Evolutionary conservation across 2,888 invertebrate species (phyloP).

Genomic region (Helobdella robusta): DNA sequence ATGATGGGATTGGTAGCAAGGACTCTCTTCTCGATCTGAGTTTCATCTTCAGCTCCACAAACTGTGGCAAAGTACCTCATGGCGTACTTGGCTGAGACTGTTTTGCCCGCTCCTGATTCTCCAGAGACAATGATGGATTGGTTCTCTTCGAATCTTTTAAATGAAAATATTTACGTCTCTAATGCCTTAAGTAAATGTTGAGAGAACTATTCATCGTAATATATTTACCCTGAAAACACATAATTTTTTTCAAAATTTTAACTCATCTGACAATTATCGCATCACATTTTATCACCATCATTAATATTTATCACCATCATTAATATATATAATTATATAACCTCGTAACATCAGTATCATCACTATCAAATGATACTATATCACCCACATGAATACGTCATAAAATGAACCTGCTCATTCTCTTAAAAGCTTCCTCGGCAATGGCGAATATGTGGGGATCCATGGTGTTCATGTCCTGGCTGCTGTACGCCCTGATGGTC

Average conservation of each 20-base stretch:
- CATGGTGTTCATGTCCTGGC: slow-evolving; percentile 79
- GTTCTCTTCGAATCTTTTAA: slow-evolving; percentile 55
- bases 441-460: slow-evolving; percentile 98
- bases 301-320: too few relatives aligned
- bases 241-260: too few relatives aligned
- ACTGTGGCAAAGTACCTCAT: slow-evolving; percentile 95
- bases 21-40: slow-evolving; percentile 71
- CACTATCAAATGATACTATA: too few relatives aligned
- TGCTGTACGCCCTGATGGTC: slow-evolving; percentile 87
- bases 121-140: slow-evolving; percentile 70
- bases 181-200: too few relatives aligned
- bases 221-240: too few relatives aligned
- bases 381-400: too few relatives aligned
- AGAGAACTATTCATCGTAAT: too few relatives aligned
- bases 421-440: slow-evolving; percentile 93
- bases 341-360: too few relatives aligned
- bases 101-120: slow-evolving; percentile 96
- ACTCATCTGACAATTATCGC: too few relatives aligned
- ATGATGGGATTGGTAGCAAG: slow-evolving; percentile 94
- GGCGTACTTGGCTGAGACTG: slow-evolving; percentile 94
- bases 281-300: too few relatives aligned
- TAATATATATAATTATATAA: too few relatives aligned
- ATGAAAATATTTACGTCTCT: too few relatives aligned
- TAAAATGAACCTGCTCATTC: slow-evolving; percentile 76
- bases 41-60: slow-evolving; percentile 65